Percentiles rank a stretch among this genome's conserved stretches.
phyloP scores from a whole-genome alignment of 2,113 vertebrate genomes.

The Puffinus mauretanicus region DNA sequence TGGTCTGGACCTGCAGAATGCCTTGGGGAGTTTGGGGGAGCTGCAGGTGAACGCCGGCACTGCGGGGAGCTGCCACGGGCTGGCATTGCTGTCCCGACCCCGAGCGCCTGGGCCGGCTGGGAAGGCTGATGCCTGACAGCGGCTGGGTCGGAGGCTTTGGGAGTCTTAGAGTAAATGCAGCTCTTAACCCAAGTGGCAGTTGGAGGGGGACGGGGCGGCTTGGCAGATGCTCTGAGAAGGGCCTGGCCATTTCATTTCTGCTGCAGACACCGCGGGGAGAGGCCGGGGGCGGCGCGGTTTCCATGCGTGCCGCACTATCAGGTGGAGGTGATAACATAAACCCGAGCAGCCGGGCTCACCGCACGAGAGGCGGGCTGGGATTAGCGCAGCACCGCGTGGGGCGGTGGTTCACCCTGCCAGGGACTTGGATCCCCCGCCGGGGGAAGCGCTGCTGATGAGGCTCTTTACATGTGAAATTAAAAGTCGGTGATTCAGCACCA shows the following conservation, averaged over 20 bases:
- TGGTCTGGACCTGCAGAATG: background rate
- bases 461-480: conserved; percentile 7
- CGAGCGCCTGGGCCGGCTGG: background rate
- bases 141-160: background rate
- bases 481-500: background rate
- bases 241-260: background rate
- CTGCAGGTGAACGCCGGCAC: background rate
- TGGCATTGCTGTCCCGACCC: background rate
- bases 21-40: background rate
- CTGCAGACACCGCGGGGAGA: background rate
- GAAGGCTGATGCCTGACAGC: rapidly evolving
- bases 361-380: background rate
- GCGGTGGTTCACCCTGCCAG: background rate
- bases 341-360: background rate
- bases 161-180: background rate
- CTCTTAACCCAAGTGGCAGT: background rate
- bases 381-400: rapidly evolving
- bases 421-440: background rate
- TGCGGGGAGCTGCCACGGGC: background rate
- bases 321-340: background rate
- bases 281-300: background rate
- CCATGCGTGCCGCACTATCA: rapidly evolving
- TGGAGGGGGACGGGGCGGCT: background rate
- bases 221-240: background rate
- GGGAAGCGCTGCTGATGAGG: background rate